Evolutionary conservation across 2,888 invertebrate species (phyloP).

Genomic region (Synergus itoensis): DNA sequence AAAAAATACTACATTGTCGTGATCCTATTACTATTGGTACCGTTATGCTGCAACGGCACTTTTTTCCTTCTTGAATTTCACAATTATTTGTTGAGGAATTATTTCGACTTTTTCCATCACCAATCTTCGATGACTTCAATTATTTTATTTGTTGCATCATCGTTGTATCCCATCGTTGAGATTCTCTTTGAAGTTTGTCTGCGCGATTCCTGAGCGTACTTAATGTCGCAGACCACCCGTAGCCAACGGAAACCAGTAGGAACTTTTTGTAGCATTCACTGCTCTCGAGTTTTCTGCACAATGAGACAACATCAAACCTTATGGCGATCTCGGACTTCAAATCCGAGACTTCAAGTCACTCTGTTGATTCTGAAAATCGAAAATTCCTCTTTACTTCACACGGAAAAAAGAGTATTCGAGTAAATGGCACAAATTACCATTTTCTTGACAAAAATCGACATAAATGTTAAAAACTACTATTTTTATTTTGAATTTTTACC

Average conservation of each 20-base stretch:
- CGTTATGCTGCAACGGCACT: background rate
- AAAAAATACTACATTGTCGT: slow-evolving; percentile 37
- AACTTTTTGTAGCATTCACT: slow-evolving; percentile 16
- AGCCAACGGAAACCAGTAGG: slow-evolving; percentile 9
- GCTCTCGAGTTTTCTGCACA: slow-evolving; percentile 2
- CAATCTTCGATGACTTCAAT: background rate
- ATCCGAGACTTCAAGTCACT: too few relatives aligned
- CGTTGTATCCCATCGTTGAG: background rate
- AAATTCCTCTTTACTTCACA: background rate
- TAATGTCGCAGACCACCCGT: slow-evolving; percentile 26
- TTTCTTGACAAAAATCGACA: too few relatives aligned
- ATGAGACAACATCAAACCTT: background rate
- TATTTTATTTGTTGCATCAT: background rate
- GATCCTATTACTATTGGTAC: slow-evolving; percentile 7
- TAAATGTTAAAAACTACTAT: too few relatives aligned
- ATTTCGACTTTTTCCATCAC: background rate
- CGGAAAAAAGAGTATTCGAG: too few relatives aligned
- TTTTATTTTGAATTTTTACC: too few relatives aligned
- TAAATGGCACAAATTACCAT: too few relatives aligned
- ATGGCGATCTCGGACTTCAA: background rate
- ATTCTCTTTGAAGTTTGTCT: slow-evolving; percentile 6
- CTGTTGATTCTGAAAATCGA: background rate
- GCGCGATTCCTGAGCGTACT: background rate
- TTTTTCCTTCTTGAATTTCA: background rate
- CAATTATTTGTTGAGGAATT: background rate